Base-by-base conservation (phyloP, 1,140 invertebrate species). In the Notospermus geniculatus region DNA sequence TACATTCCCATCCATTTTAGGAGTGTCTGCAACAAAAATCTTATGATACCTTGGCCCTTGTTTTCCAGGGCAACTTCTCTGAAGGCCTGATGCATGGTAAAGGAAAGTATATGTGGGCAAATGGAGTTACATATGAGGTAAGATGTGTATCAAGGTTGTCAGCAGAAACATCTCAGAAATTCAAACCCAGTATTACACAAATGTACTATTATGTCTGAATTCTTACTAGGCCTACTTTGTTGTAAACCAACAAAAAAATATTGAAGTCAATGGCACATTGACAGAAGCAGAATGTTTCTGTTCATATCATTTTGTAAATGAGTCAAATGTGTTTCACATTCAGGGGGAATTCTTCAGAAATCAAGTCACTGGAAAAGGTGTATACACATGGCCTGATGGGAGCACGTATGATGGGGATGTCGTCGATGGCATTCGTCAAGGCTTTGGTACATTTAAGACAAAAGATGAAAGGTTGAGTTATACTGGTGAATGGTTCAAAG, bases 341-440 rank as follows among this genome's bases (percentile, higher is more conserved):
- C 54, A 77, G 73, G 79, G 79, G 22, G 74, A 77, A 39, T 80
- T 81, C 62, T 64, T 57, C 46, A 68, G 71, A 41, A 81, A 81
- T 64, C 68, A 77, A 57, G 71, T 82, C 15, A 77, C 79, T 56
- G 80, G 80, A 15, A 77, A 75, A 57, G 80, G 80, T 46, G 62
- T 59, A 7, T 81, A 80, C 54, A 72, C 59, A 17, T 82, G 79
- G 78, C 55, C 63, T 32, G 77, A 80, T 73, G 78, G 74, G 36
- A 81, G 80, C 65, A 61, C 66, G 4, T 82, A 81, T 68, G 74
- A 76, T 30, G 81, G 81, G 17, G 75, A 81, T 59, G 79, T 82
- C 0, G 50, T 73, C 9, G 69, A 75, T 62, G 80, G 81, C 1
- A 73, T 77, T 41, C 58, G 81, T 57, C 78, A 82, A 69, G 81